Evolutionary conservation across 2,113 vertebrate genomes (phyloP).

Genomic region (Sander lucioperca): DNA sequence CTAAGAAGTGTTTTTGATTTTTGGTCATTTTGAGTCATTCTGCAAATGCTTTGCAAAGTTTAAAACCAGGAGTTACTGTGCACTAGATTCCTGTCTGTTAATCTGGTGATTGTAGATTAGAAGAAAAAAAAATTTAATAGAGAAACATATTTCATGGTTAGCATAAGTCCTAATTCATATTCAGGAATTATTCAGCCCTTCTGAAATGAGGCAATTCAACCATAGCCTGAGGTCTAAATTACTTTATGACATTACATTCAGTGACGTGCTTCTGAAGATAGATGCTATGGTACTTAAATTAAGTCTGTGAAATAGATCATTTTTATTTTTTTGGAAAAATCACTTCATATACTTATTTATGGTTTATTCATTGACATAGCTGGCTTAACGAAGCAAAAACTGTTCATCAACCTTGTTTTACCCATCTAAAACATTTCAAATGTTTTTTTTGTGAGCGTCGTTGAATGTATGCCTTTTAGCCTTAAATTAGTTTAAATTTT

Average conservation of each 20-base stretch:
- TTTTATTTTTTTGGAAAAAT: conserved; percentile 17
- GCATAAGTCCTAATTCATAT: background rate
- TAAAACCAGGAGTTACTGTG: background rate
- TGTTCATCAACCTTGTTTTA: conserved; percentile 14
- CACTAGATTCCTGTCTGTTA: background rate
- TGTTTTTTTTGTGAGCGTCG: conserved; percentile 17
- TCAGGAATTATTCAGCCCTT: conserved; percentile 1
- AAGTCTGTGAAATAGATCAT: background rate
- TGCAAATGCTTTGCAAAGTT: background rate
- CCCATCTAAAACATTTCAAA: conserved; percentile 4
- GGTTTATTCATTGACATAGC: background rate
- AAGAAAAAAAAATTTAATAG: background rate
- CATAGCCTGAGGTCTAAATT: conserved; percentile 1
- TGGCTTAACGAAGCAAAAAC: no score
- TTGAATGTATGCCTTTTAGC: conserved; percentile 47
- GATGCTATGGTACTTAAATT: background rate
- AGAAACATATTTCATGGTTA: background rate
- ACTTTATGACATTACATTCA: background rate
- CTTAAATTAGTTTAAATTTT: conserved; percentile 47
- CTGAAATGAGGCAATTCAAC: background rate
- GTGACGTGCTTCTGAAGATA: conserved; percentile 19
- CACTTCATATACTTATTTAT: background rate
- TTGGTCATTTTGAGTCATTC: background rate
- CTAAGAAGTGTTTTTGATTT: background rate
- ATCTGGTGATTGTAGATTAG: background rate